Base-by-base conservation (phyloP, 2,888 invertebrate genomes). In the Exephanes ischioxanthus region DNA sequence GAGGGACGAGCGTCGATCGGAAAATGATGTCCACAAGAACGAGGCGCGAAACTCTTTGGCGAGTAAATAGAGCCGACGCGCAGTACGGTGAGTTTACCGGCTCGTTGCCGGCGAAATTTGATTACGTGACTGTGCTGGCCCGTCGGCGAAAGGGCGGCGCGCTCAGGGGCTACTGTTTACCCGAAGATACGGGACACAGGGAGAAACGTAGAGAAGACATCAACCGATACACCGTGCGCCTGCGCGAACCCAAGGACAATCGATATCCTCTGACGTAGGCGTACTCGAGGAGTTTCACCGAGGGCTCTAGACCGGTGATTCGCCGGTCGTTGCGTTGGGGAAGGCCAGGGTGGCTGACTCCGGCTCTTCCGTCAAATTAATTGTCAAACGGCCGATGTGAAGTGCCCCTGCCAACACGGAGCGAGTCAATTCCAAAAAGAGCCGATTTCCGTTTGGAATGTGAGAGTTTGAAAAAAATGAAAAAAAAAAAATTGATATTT, bases 231-330 rank as follows among this genome's bases (percentile, higher is more conserved):
- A 53, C n/a, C 70, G 19, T 11, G 90, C 92, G 92, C 91, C 79
- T 92, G 92, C 93, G 91, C 91, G 90, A 91, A 90, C 91, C 89
- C 89, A 89, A 88, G 87, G 85, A 91, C 89, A 92, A 93, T 93
- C 93, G 92, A 93, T 93, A 93, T 87, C 83, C 88, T 90, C 89
- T 90, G 91, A 91, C 92, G 92, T 92, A 91, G 89, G 87, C 86
- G 86, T 76, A 81, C 83, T 82, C 77, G 79, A 82, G 79, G 77
- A 72, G 77, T 37, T 79, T 68, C 75, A 37, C 16, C 71, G 66
- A 67, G 51, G 75, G 75, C 76, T 76, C 80, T 71, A 73, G 33
- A 80, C 70, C 73, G 66, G 72, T 61, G 85, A 89, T 87, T 90
- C 88, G 89, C 88, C 88, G 89, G 89, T 88, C 22, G 89, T 87